Base-by-base conservation (phyloP, 2,113 vertebrate species). In the Oryzias celebensis region DNA sequence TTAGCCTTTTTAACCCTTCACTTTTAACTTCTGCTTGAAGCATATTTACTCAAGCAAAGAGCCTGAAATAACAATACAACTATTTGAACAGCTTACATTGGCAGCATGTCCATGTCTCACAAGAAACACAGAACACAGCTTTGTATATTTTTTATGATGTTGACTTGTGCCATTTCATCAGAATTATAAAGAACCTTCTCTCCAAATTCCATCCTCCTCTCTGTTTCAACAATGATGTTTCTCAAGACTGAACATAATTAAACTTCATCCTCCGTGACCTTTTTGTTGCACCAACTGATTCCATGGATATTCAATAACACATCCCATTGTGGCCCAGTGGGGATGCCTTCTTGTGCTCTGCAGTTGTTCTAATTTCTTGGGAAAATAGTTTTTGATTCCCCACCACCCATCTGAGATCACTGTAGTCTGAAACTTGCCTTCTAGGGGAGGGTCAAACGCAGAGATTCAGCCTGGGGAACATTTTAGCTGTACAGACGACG, bases 321-420 rank as follows among this genome's bases (percentile, higher is more conserved):
- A 71, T 76, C 63, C 59, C 22, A 36, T 20, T 14, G 26, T 50
- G 47, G 55, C 42, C 46, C 61, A 73, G 67, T 2, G 41, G 68
- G 41, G 52, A 67, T 56, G 43, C 26, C 10, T 73, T 62, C 63
- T 57, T 58, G 65, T 69, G 52, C 55, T 45, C 68, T 51, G 42
- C 75, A 77, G 61, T 74, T 64, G 46, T 52, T 73, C 47, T 65
- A 59, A 71, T 65, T 73, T 26, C 76, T 77, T 84, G 72, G 66
- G 78, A 72, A 80, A 85, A 74, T 77, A 78, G 65, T 58, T 78
- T 73, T 67, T 6, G 48, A 50, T 57, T 73, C 73, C 72, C 67
- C 61, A 65, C 71, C 80, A 75, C 78, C 18, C 17, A 14, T 23
- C 54, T 81, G 78, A 80, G 81, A 53, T 77, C 74, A 81, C 57